Evolutionary conservation across 2,888 invertebrate genomes (phyloP), one percentile per base, ranked within the genome.

Genomic region (Aphodius sticticus): DNA sequence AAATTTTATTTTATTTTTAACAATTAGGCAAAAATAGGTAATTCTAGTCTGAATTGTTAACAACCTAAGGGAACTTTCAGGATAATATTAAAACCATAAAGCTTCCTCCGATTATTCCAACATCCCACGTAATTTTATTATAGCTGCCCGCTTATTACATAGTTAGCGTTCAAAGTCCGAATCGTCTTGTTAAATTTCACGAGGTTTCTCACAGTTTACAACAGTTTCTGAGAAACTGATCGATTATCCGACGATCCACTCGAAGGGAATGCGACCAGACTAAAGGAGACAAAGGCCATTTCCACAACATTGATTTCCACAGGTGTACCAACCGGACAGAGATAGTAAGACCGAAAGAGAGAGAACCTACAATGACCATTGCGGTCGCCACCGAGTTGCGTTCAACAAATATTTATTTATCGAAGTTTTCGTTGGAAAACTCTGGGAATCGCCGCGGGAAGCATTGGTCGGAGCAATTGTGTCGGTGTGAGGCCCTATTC

Each of bases 291-390:
- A 53, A 53, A 53, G 12, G 6, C 12, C 76, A 70, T 78, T 78
- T 78, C 78, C 78, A 76, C 78, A 78, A 78, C 70, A 78, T 78
- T 78, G 78, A 78, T 78, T 78, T 76, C 70, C 75, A 75, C n/a
- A 36, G 75, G 69, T 78, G 53, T 70, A 78, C 76, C 75, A 7
- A 38, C n/a, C 38, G 69, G 69, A 78, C 78, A 78, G 76, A 70
- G n/a, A 53, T 7, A 53, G 7, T 2, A 5, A 53, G 53, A 53
- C 26, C 1, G 26, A 53, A 12, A 53, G 7, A 53, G 53, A 53
- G 53, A 53, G 53, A 53, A 5, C 7, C 12, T 7, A 53, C 53
- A 53, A 53, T 53, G 53, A 53, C 9, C 2, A 53, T 53, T 53
- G 53, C 53, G 53, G 6, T 53, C 12, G 15, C 53, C 16, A 9